A percentile compares a stretch with the other conserved stretches of the same genome.
Evolutionary conservation across 2,797 vertebrate species (phyloP).

Genomic region (Oreonectes daqikongensis): DNA sequence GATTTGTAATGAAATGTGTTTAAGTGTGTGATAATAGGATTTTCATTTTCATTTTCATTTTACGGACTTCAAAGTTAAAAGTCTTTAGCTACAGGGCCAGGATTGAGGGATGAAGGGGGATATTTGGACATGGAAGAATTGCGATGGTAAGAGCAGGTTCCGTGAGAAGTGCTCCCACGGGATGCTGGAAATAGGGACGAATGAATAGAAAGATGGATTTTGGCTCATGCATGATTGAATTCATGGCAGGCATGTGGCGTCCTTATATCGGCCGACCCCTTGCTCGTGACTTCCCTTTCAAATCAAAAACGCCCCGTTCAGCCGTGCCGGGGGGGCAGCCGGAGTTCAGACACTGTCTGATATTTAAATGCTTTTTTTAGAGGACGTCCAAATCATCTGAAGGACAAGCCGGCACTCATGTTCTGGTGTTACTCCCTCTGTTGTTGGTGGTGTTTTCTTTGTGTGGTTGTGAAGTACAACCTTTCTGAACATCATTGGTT

Average conservation of each 20-base stretch:
- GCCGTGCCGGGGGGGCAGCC: constrained; percentile 11
- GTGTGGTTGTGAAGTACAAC: neutral
- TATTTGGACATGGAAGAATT: neutral
- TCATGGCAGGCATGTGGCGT: neutral
- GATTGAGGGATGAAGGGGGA: neutral
- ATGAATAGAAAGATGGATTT: constrained; percentile 31
- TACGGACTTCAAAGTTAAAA: neutral
- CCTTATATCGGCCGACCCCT: neutral
- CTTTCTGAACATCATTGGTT: neutral
- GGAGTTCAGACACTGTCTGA: constrained; percentile 1
- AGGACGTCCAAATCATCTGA: constrained; percentile 8
- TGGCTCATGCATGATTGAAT: constrained; percentile 35
- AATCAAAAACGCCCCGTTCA: neutral
- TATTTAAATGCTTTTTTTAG: constrained; percentile 3
- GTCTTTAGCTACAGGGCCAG: constrained; percentile 9
- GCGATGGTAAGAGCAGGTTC: neutral
- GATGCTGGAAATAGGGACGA: constrained; percentile 13
- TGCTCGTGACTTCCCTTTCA: neutral
- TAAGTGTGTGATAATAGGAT: neutral
- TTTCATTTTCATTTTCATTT: neutral
- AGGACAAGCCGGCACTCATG: neutral
- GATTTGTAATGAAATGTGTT: neutral
- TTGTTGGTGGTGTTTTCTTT: neutral
- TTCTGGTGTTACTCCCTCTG: neutral
- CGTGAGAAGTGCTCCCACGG: constrained; percentile 18